These are phyloP conservation scores for Oxystoma pomonae DNA, from an alignment of 2,888 invertebrate species.

Conservation along the genomic window DNA sequence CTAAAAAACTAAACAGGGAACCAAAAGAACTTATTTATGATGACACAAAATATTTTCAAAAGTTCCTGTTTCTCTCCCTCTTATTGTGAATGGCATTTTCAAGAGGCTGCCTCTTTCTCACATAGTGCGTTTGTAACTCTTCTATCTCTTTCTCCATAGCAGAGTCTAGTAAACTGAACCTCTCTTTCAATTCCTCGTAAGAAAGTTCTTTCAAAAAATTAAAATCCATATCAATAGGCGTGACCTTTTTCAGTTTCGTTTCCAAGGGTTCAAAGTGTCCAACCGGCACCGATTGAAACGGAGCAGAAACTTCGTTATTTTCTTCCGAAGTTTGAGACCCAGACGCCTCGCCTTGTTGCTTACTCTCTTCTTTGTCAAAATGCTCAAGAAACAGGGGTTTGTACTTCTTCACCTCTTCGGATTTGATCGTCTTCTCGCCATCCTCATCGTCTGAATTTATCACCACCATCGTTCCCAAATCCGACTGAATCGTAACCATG, in stretches of 20 bases:
- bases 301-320: constrained; percentile 3
- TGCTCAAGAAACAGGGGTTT: constrained; percentile 92
- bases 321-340: background rate
- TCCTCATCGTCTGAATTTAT: constrained; percentile 81
- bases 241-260: constrained; percentile 30
- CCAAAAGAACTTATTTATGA: no score
- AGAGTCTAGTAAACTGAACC: constrained; percentile 87
- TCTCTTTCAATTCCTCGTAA: constrained; percentile 80
- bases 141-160: constrained; percentile 99
- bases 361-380: constrained; percentile 67
- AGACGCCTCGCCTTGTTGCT: constrained; percentile 15
- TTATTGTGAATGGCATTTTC: constrained; percentile 34
- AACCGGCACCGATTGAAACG: background rate
- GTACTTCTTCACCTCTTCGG: constrained; percentile 79
- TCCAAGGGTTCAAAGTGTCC: constrained; percentile 28
- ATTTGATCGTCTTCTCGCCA: constrained; percentile 85
- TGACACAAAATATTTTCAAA: no score
- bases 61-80: constrained; percentile 33
- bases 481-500: constrained; percentile 67
- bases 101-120: constrained; percentile 95
- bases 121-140: constrained; percentile 87
- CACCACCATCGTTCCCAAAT: constrained; percentile 88
- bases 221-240: constrained; percentile 33
- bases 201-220: constrained; percentile 32
- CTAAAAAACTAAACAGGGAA: no score